phyloP scores from a whole-genome alignment of 2,113 vertebrate species.

The Plotosus lineatus region DNA sequence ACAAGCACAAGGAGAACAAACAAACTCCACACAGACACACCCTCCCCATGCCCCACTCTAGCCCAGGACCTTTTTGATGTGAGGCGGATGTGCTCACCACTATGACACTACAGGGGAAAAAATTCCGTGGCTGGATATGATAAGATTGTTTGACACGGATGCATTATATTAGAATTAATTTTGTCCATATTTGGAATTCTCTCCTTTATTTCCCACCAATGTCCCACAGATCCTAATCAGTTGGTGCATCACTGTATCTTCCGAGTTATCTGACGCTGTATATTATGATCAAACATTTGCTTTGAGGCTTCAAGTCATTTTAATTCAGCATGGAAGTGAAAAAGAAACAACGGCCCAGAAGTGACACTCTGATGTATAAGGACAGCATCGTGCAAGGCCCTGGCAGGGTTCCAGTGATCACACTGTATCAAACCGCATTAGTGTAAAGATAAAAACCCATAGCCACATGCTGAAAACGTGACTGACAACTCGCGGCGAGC shows the following conservation, averaged over 20 bases:
- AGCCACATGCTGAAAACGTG: slow-evolving; percentile 2
- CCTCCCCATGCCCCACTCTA: too few species aligned
- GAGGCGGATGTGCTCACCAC: too few species aligned
- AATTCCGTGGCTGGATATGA: too few species aligned
- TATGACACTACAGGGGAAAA: too few species aligned
- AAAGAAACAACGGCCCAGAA: too few species aligned
- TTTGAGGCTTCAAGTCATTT: slow-evolving; percentile 11
- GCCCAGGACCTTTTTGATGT: too few species aligned
- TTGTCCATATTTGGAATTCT: neutral
- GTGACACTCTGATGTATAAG: neutral
- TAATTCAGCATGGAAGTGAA: neutral
- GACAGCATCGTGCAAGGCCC: neutral
- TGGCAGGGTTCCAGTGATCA: slow-evolving; percentile 30
- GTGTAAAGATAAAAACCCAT: neutral
- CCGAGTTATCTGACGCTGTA: neutral
- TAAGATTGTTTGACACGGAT: neutral
- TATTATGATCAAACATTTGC: slow-evolving; percentile 8
- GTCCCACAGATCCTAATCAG: neutral
- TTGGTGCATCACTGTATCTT: neutral
- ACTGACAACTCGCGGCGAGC: slow-evolving; percentile 4
- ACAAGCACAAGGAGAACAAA: too few species aligned
- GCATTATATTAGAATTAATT: neutral
- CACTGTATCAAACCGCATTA: slow-evolving; percentile 3
- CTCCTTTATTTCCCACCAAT: neutral
- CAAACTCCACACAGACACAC: too few species aligned